Percentiles rank a stretch among this genome's conserved stretches.
phyloP scores from a whole-genome alignment of 2,888 invertebrate genomes.

The Zygaena filipendulae region DNA sequence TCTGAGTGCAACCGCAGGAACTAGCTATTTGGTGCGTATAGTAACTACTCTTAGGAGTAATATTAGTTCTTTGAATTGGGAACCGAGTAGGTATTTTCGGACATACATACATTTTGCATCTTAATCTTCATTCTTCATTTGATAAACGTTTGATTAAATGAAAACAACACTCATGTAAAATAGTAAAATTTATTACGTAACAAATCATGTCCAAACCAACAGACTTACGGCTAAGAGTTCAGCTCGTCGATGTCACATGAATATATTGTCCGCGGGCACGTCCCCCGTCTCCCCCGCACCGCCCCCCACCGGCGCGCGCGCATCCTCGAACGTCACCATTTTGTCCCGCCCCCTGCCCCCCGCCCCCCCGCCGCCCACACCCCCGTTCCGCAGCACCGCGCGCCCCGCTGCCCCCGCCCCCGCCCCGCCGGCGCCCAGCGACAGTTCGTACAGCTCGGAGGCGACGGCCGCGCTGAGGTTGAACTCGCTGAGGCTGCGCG shows the following conservation, averaged over 20 bases:
- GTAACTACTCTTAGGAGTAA: too few relatives aligned
- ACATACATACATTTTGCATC: too few relatives aligned
- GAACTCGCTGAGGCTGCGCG: conserved; percentile 85
- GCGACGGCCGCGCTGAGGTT: conserved; percentile 74
- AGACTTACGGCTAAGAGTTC: conserved; percentile 24
- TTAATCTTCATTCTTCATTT: too few relatives aligned
- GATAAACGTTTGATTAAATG: conserved; percentile 5
- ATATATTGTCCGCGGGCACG: conserved; percentile 74
- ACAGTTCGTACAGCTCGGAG: conserved; percentile 25
- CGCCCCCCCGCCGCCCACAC: conserved; percentile 32
- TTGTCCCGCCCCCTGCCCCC: conserved; percentile 55
- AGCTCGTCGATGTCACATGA: conserved; percentile 74
- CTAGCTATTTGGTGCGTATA: too few relatives aligned
- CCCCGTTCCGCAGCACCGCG: conserved; percentile 27
- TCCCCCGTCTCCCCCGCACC: conserved; percentile 45
- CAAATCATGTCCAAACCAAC: conserved; percentile 37
- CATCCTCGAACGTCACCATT: conserved; percentile 31
- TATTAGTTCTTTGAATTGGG: too few relatives aligned
- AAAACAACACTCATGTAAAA: too few relatives aligned
- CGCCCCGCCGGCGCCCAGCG: conserved; percentile 16
- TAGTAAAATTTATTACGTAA: conserved; percentile 36
- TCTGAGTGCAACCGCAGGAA: too few relatives aligned
- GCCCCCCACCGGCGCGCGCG: conserved; percentile 35
- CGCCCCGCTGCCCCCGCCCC: conserved; percentile 18
- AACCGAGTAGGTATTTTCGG: too few relatives aligned